These are phyloP conservation scores for Orchesella cincta DNA, from an alignment of 1,140 invertebrate genomes.

Conservation along the genomic window DNA sequence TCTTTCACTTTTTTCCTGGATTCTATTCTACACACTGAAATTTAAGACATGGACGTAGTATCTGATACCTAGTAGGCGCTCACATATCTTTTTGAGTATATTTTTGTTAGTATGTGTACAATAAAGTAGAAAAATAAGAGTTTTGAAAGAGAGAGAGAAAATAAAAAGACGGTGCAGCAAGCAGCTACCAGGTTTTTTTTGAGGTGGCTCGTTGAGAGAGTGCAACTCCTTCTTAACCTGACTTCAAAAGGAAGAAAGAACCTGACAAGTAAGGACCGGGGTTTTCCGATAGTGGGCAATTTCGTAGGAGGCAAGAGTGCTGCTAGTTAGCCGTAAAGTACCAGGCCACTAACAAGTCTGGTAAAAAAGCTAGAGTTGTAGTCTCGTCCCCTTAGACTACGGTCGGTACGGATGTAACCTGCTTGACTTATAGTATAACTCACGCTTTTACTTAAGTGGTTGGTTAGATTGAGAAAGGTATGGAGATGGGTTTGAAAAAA, in stretches of 20 bases:
- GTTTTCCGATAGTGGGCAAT: constrained; percentile 14
- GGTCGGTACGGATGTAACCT: not conserved
- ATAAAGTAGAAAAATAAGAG: not conserved
- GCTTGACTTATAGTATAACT: not conserved
- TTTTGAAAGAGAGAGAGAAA: not conserved
- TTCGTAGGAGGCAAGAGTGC: not conserved
- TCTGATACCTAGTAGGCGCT: no score
- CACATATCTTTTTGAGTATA: no score
- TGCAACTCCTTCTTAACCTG: constrained; percentile 17
- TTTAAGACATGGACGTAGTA: no score
- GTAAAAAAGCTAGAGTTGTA: not conserved
- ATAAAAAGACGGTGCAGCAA: not conserved
- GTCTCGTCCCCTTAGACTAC: no score
- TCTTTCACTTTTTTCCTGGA: no score
- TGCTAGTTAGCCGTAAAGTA: constrained; percentile 27
- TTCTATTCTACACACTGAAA: no score
- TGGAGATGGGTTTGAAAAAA: not conserved
- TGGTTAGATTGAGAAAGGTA: constrained; percentile 11
- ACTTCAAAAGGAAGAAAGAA: constrained; percentile 19
- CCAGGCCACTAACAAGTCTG: not conserved
- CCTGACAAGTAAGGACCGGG: not conserved
- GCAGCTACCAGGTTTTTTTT: not conserved
- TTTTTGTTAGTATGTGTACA: not conserved
- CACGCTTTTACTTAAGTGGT: constrained; percentile 7
- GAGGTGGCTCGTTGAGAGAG: not conserved